Base-by-base conservation (phyloP, 1,140 invertebrate species). In the Trichonephila clavipes region DNA sequence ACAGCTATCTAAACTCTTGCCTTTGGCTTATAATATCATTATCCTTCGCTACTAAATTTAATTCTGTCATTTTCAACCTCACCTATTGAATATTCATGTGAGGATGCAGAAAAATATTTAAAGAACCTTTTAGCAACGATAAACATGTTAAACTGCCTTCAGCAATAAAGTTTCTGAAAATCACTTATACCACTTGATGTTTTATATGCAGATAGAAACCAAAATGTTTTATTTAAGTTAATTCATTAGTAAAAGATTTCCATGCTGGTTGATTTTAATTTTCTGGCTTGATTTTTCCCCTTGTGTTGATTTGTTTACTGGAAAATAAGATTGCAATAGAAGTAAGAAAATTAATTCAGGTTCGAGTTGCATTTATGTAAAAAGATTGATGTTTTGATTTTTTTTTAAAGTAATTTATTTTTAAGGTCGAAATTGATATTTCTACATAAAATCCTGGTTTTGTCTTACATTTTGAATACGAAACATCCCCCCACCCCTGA, bases 11-110 rank as follows among this genome's bases (percentile, higher is more conserved):
- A 62, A 87, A 87, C 19, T 12, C 59, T 62, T 62, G 51, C 24
- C 51, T 87, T 62, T 18, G 21, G 59, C 85, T 87, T 59, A 87
- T 87, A 61, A 87, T 87, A 62, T 87, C 51, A 85, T 85, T 85
- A 85, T 24, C 28, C 51, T 21, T 59, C 18, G 40, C 58, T 85
- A 51, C 44, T 62, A 87, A 87, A 87, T 87, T 87, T 28, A 87
- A 87, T 87, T 87, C 85, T 87, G 85, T 87, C 85, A 87, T 87
- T 87, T 85, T 87, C 85, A 87, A 87, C 14, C 58, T 28, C 24
- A 61, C 24, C 21, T 59, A 62, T 87, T 87, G 85, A 87, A 87
- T 87, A 87, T 87, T 87, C 85, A 87, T 87, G 85, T 62, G 24
- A 4, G 24, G 85, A 18, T 28, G 10, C 8, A 62, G 85, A 59